phyloP scores from a whole-genome alignment of 2,888 invertebrate genomes.

The Aethes cnicana region DNA sequence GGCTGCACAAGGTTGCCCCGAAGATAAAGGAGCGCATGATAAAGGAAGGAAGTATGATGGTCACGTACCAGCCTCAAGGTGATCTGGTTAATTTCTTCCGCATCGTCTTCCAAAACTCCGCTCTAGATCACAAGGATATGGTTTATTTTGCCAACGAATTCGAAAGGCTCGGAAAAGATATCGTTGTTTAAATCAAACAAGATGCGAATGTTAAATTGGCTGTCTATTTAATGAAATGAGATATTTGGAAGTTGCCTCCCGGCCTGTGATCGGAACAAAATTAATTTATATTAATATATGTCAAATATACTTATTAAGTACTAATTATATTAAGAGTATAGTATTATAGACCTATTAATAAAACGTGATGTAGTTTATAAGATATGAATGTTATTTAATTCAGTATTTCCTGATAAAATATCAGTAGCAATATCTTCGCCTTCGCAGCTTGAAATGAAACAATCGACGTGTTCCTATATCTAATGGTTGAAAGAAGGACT shows the following conservation, averaged over 20 bases:
- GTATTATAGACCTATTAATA: conserved; percentile 12
- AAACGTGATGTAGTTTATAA: conserved; percentile 9
- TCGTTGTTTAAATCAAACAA: conserved; percentile 53
- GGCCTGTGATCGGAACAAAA: conserved; percentile 63
- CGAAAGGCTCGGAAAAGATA: conserved; percentile 89
- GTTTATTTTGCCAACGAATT: conserved; percentile 93
- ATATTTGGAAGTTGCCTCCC: conserved; percentile 48
- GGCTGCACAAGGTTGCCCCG: conserved; percentile 92
- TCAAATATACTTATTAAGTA: conserved; percentile 27
- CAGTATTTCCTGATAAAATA: background rate
- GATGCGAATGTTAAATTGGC: conserved; percentile 9
- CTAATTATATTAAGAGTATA: conserved; percentile 1
- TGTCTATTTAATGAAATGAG: conserved; percentile 36
- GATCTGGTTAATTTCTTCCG: conserved; percentile 96
- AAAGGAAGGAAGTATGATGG: conserved; percentile 96
- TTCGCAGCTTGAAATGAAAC: too few relatives aligned
- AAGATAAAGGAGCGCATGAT: conserved; percentile 97
- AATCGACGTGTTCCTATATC: too few relatives aligned
- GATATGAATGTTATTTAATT: background rate
- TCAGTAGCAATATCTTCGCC: background rate
- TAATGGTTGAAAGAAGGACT: too few relatives aligned
- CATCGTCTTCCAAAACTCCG: conserved; percentile 95
- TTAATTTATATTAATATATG: conserved; percentile 33
- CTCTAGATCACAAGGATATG: conserved; percentile 91
- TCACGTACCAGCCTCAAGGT: conserved; percentile 96